Evolutionary conservation across 2,113 vertebrate genomes (phyloP).

Genomic region (Recurvirostra avosetta): DNA sequence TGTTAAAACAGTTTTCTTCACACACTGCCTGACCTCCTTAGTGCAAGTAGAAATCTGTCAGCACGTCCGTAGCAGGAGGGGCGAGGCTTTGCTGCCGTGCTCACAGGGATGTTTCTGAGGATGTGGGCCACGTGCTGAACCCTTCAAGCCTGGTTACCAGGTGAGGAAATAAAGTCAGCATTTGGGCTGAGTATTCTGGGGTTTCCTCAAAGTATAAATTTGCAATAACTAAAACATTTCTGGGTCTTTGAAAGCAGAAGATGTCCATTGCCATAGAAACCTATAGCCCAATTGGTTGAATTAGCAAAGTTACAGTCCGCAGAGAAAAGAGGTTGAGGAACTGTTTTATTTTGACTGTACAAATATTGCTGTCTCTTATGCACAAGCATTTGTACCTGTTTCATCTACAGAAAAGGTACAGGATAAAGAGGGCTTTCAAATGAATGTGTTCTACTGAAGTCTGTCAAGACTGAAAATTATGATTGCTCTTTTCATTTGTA

Average conservation of each 20-base stretch:
- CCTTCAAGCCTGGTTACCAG: not conserved
- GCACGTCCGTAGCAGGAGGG: not conserved
- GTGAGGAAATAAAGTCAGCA: not conserved
- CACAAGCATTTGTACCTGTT: not conserved
- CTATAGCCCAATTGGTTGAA: not conserved
- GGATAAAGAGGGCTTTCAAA: not conserved
- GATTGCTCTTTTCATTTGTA: not conserved
- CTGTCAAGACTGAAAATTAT: not conserved
- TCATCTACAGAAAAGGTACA: not conserved
- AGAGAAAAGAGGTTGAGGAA: not conserved
- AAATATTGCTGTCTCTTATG: not conserved
- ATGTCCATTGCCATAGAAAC: not conserved
- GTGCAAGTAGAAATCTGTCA: not conserved
- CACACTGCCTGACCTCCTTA: not conserved
- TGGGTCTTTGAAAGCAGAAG: not conserved
- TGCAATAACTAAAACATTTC: not conserved
- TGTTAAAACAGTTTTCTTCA: not conserved
- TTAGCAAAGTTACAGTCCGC: not conserved
- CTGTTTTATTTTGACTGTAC: not conserved
- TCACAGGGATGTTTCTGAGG: not conserved
- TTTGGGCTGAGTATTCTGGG: not conserved
- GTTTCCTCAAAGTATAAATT: not conserved
- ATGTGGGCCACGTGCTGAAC: accelerated
- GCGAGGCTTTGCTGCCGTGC: not conserved
- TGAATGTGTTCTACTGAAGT: not conserved